phyloP scores from a whole-genome alignment of 1,140 invertebrate genomes.

The Gryllus bimaculatus region DNA sequence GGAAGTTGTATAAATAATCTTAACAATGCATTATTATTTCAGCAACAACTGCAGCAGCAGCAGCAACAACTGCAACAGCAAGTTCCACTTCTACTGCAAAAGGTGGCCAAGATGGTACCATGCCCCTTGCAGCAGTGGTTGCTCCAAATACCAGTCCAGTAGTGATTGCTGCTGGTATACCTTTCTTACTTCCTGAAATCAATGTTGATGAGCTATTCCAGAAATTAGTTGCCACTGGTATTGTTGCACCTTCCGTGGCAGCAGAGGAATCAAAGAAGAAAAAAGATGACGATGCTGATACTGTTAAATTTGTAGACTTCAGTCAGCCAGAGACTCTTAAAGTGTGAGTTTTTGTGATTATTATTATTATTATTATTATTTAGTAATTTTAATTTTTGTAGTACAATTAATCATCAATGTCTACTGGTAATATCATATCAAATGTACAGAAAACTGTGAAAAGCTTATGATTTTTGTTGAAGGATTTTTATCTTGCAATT shows the following conservation, averaged over 20 bases:
- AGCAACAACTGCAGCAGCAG: not conserved
- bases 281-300: constrained; percentile 33
- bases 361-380: too few relatives aligned
- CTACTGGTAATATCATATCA: too few relatives aligned
- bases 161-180: constrained; percentile 20
- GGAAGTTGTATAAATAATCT: too few relatives aligned
- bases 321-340: constrained; percentile 62
- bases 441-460: too few relatives aligned
- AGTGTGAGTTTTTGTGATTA: constrained; percentile 43
- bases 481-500: too few relatives aligned
- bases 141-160: not conserved
- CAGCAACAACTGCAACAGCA: not conserved
- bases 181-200: constrained; percentile 36
- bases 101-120: not conserved
- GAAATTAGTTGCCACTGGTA: constrained; percentile 73
- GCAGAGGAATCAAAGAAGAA: constrained; percentile 40
- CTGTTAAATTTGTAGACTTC: constrained; percentile 52
- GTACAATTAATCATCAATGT: too few relatives aligned
- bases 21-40: not conserved
- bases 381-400: too few relatives aligned
- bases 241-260: constrained; percentile 44
- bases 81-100: not conserved
- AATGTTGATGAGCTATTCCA: constrained; percentile 76
- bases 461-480: too few relatives aligned
- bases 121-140: not conserved